These are phyloP conservation scores for Noturus placidus DNA, from an alignment of 2,113 vertebrate genomes.

Conservation along the genomic window DNA sequence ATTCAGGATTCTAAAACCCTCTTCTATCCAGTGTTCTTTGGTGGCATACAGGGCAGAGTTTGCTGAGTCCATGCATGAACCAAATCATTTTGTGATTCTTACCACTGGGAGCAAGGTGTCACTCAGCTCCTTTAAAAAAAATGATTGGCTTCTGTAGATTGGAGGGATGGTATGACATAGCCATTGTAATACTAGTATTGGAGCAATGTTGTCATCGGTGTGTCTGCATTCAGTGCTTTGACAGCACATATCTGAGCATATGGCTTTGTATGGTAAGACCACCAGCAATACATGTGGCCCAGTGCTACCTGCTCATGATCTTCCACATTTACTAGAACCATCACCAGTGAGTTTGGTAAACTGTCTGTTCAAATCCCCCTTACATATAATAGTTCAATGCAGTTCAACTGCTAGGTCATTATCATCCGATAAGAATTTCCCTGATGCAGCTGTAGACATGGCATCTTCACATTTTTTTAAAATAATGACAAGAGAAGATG, in stretches of 20 bases:
- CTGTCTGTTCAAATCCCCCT: neutral
- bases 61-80: neutral
- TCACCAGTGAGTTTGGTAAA: neutral
- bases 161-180: neutral
- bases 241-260: neutral
- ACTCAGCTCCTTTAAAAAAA: neutral
- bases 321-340: neutral
- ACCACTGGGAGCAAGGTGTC: neutral
- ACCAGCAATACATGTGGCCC: neutral
- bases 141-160: neutral
- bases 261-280: neutral
- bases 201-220: neutral
- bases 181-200: neutral
- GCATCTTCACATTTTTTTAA: neutral
- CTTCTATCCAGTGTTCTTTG: neutral
- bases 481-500: neutral
- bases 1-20: neutral
- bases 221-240: neutral
- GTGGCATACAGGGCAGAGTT: neutral
- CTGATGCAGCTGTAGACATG: neutral
- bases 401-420: neutral
- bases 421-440: neutral
- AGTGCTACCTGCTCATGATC: neutral
- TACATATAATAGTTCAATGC: neutral
- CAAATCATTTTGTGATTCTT: neutral